These are phyloP conservation scores for Pipistrellus pygmaeus DNA, from an alignment of 2,797 vertebrate genomes.

Conservation along the genomic window DNA sequence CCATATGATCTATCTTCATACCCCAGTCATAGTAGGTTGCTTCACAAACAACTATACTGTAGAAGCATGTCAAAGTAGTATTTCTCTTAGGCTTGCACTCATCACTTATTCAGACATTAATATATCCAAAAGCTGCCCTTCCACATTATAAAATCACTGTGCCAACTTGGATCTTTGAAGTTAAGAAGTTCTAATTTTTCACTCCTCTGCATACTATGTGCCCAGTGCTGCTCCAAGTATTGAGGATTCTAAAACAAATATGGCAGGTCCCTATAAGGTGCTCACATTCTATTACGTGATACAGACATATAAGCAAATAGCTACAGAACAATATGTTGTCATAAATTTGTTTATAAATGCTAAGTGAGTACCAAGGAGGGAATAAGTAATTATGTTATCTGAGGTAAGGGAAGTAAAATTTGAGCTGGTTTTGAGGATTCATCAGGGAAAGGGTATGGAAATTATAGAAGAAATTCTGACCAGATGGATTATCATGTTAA, in stretches of 20 bases:
- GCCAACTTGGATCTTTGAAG: background rate
- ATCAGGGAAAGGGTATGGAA: background rate
- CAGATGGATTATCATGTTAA: background rate
- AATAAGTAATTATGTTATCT: background rate
- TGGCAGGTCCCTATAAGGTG: background rate
- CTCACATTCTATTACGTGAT: background rate
- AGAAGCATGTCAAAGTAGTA: background rate
- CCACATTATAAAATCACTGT: background rate
- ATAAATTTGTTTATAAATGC: background rate
- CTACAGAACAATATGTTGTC: background rate
- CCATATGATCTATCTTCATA: background rate
- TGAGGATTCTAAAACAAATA: background rate
- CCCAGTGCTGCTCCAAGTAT: background rate
- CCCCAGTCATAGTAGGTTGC: background rate
- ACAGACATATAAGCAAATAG: background rate
- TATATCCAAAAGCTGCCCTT: background rate
- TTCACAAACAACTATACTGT: background rate
- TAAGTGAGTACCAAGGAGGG: background rate
- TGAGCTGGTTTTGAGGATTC: background rate
- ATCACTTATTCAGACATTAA: background rate
- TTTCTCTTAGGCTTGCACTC: background rate
- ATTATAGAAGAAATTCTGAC: background rate
- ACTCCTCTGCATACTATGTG: background rate
- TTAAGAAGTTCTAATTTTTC: conserved; percentile 8
- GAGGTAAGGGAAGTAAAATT: background rate